Conservation (phyloP, 2,888 invertebrate species). For the Tipula confusa region DNA sequence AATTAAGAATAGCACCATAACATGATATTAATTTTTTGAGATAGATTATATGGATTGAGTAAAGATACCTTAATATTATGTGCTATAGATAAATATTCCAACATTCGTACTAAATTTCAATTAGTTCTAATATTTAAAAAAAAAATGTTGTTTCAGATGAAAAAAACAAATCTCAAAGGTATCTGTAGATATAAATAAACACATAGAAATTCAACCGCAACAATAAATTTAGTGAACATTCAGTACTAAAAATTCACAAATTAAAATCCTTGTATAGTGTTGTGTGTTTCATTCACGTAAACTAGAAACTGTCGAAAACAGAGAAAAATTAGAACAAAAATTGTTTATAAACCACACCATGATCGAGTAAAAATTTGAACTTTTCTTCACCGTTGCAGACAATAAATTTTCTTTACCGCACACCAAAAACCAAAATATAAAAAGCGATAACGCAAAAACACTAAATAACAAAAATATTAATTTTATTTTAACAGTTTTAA, state of each 20-base stretch:
- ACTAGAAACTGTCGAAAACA: not conserved
- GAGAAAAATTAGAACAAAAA: not conserved
- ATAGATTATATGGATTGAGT: not conserved
- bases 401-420: not conserved
- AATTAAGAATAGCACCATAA: not conserved
- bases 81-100: no score
- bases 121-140: not conserved
- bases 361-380: not conserved
- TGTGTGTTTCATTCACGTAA: not conserved
- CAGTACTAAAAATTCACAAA: not conserved
- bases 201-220: not conserved
- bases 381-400: not conserved
- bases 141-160: not conserved
- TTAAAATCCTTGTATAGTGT: not conserved
- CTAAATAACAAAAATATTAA: conserved; percentile 20
- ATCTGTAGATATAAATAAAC: no score
- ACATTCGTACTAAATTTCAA: no score
- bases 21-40: not conserved
- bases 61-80: not conserved
- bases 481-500: not conserved
- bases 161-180: not conserved
- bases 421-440: not conserved
- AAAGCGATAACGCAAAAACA: not conserved
- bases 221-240: not conserved
- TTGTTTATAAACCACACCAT: not conserved